phyloP scores from a whole-genome alignment of 2,888 invertebrate species.

The Agrilus cyanescens region DNA sequence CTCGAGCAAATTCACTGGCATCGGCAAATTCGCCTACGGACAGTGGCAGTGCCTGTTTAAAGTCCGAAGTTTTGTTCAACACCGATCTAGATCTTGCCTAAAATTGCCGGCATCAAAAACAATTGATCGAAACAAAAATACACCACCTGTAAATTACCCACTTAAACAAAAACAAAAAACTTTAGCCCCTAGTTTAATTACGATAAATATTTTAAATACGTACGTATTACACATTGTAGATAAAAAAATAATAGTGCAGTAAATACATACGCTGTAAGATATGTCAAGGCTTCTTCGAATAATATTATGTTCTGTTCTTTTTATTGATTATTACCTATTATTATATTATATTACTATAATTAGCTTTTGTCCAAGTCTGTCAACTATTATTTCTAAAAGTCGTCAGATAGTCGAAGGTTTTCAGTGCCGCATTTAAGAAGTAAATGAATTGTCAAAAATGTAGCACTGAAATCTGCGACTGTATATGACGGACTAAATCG shows the following conservation, averaged over 20 bases:
- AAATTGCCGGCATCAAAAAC: not conserved
- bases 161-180: not conserved
- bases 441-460: too few species aligned
- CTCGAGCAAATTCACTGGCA: conserved; percentile 56
- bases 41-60: conserved; percentile 54
- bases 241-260: too few species aligned
- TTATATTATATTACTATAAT: not conserved
- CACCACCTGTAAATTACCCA: not conserved
- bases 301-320: not conserved
- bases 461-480: too few species aligned
- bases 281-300: not conserved
- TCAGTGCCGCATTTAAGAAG: too few species aligned
- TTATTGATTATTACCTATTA: not conserved
- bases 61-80: conserved; percentile 40
- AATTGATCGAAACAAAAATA: not conserved
- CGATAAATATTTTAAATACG: not conserved
- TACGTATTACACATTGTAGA: not conserved
- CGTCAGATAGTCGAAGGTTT: too few species aligned
- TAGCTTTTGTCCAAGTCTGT: too few species aligned
- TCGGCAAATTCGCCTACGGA: conserved; percentile 57
- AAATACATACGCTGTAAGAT: too few species aligned
- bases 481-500: too few species aligned
- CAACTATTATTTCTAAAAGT: too few species aligned
- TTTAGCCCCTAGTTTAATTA: not conserved
- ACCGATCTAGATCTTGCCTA: conserved; percentile 30